Conservation (phyloP, 2,888 invertebrate genomes). For the Teleogryllus oceanicus region DNA sequence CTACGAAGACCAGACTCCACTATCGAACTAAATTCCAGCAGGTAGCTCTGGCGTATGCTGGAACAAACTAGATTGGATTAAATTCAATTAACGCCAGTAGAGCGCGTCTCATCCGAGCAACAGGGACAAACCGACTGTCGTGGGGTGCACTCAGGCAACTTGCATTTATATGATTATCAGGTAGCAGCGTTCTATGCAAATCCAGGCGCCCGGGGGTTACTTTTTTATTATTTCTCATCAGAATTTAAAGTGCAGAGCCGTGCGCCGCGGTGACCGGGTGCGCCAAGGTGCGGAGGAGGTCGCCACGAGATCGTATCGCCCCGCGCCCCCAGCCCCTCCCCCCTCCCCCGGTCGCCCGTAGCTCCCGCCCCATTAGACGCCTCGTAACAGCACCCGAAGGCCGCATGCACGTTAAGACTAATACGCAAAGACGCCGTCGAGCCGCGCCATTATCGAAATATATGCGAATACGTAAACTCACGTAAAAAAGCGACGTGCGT, state of each 20-base stretch:
- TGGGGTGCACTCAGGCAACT: background rate
- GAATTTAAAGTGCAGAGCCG: background rate
- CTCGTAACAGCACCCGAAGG: background rate
- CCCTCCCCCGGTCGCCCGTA: background rate
- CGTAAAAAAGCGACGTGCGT: background rate
- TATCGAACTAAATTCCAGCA: too few species aligned
- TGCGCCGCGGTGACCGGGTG: too few species aligned
- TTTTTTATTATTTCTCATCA: slow-evolving; percentile 4
- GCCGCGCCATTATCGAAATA: background rate
- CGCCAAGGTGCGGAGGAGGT: background rate
- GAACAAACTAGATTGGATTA: too few species aligned
- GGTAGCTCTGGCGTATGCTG: too few species aligned
- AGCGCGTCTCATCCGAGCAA: too few species aligned
- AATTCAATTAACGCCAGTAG: too few species aligned
- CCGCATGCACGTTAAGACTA: background rate
- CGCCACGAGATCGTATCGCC: background rate
- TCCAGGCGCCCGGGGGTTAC: background rate
- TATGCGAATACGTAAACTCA: background rate
- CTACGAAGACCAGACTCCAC: too few species aligned
- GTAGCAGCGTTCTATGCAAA: background rate
- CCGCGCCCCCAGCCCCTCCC: background rate
- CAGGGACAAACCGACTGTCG: too few species aligned
- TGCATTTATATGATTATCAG: slow-evolving; percentile 2
- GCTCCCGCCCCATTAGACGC: background rate
- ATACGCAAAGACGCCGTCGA: background rate